These are phyloP conservation scores for Tichodroma muraria DNA, from an alignment of 2,113 vertebrate species.

Conservation along the genomic window DNA sequence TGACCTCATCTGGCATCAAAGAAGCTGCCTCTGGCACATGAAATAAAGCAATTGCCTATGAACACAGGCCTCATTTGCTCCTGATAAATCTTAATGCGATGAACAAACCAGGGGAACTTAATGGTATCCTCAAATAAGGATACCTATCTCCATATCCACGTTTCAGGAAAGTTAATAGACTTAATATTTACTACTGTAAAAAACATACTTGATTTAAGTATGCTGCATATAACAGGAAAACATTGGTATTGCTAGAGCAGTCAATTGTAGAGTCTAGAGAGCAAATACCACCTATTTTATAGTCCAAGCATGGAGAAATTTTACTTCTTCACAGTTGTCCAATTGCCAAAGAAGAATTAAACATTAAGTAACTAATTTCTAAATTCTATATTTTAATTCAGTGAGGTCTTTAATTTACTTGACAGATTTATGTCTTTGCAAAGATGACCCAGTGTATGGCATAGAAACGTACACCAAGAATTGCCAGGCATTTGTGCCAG, in stretches of 20 bases:
- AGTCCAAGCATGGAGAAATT: background rate
- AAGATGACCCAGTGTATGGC: background rate
- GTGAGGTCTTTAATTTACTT: background rate
- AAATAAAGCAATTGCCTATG: background rate
- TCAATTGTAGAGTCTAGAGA: background rate
- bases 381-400: background rate
- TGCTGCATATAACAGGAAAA: background rate
- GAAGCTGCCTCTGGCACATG: background rate
- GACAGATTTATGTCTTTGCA: background rate
- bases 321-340: background rate
- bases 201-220: background rate
- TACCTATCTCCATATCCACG: background rate
- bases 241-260: background rate
- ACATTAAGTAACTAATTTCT: background rate
- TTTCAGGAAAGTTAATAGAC: background rate
- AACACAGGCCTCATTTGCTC: background rate
- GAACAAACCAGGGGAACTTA: background rate
- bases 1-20: slow-evolving; percentile 1
- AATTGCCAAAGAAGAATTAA: background rate
- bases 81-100: background rate
- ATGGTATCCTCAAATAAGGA: background rate
- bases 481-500: background rate
- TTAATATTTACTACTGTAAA: background rate
- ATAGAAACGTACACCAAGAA: background rate
- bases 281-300: background rate